A percentile compares a stretch with the other conserved stretches of the same genome.
Conservation (phyloP, 1,140 invertebrate genomes). For the Gryon sp. region DNA sequence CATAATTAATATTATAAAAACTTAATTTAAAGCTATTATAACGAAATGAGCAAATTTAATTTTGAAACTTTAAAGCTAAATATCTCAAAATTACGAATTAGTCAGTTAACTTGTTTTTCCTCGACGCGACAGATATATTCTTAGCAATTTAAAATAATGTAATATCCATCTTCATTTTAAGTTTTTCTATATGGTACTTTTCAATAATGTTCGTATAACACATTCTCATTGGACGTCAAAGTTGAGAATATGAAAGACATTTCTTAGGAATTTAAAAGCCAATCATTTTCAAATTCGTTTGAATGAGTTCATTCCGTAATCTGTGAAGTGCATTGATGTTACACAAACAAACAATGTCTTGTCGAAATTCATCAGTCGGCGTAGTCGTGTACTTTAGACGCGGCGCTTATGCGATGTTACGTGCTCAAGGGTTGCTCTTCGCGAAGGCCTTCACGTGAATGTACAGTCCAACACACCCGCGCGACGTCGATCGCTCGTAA, state of each 20-base stretch:
- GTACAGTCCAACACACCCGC: conserved; percentile 54
- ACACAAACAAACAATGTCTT: conserved; percentile 65
- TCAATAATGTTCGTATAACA: no score
- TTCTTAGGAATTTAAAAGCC: conserved; percentile 22
- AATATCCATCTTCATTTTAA: no score
- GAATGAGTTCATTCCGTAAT: conserved; percentile 59
- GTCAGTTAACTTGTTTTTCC: no score
- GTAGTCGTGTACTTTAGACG: conserved; percentile 37
- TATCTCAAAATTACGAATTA: no score
- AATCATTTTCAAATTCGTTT: conserved; percentile 70
- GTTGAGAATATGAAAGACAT: conserved; percentile 21
- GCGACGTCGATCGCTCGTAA: conserved; percentile 62
- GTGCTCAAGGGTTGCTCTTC: conserved; percentile 63
- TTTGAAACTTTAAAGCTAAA: no score
- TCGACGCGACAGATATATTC: no score
- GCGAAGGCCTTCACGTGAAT: conserved; percentile 40
- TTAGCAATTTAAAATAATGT: no score
- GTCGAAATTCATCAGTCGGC: conserved; percentile 53
- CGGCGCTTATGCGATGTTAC: conserved; percentile 51
- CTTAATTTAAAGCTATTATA: no score
- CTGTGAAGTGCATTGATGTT: conserved; percentile 64
- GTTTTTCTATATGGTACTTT: no score
- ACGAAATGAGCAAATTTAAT: no score
- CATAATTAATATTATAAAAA: no score
- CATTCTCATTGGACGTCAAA: no score